Percentiles rank a stretch among this genome's conserved stretches.
Conservation (phyloP, 1,140 invertebrate genomes). For the Araneus ventricosus region DNA sequence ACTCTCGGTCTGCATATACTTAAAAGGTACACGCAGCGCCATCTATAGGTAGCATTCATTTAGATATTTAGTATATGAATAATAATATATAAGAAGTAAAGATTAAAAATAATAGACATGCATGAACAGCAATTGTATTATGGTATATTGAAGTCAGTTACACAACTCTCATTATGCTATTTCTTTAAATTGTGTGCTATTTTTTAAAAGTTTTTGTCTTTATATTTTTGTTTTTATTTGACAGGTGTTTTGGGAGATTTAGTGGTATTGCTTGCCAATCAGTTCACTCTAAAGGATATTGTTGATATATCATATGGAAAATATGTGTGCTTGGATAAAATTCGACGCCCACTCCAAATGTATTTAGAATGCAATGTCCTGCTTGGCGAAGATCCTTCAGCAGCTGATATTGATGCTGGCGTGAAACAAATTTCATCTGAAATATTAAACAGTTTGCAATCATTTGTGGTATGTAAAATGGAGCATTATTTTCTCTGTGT, state of each 20-base stretch:
- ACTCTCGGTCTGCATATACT: no score
- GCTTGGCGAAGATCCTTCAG: not conserved
- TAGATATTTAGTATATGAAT: no score
- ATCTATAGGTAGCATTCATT: no score
- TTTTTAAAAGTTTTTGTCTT: not conserved
- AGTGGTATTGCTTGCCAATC: constrained; percentile 78
- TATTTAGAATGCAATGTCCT: constrained; percentile 78
- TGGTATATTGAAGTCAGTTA: no score
- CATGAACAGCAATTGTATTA: no score
- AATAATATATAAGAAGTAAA: no score
- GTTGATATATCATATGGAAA: constrained; percentile 80
- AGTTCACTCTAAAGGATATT: constrained; percentile 81
- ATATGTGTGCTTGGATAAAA: constrained; percentile 77
- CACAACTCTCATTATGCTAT: no score
- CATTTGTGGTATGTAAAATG: constrained; percentile 1
- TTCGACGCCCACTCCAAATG: constrained; percentile 78
- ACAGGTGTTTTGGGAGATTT: constrained; percentile 79
- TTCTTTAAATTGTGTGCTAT: no score
- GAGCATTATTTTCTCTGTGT: not conserved
- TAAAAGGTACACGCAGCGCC: no score
- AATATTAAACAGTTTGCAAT: not conserved
- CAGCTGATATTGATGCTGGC: not conserved
- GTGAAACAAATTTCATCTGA: not conserved
- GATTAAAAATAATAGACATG: no score
- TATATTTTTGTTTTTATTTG: not conserved